Percentiles rank a stretch among this genome's conserved stretches.
phyloP scores from a whole-genome alignment of 2,797 vertebrate genomes.

The Gambusia yucatana region DNA sequence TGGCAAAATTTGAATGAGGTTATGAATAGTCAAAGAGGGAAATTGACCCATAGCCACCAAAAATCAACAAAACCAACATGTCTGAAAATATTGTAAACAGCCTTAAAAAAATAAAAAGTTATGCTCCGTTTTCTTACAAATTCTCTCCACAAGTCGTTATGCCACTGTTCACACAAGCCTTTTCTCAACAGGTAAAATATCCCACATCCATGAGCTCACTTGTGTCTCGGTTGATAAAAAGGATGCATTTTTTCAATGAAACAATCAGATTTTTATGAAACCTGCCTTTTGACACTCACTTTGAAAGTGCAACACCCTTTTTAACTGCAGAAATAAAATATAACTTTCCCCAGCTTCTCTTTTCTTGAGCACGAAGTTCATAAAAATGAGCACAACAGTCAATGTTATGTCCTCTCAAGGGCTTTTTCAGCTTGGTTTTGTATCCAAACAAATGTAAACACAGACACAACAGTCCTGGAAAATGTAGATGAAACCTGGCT shows the following conservation, averaged over 20 bases:
- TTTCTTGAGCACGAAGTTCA: slow-evolving; percentile 43
- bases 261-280: neutral
- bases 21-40: neutral
- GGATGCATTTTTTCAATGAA: slow-evolving; percentile 7
- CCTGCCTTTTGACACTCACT: neutral
- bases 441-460: slow-evolving; percentile 66
- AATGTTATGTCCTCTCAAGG: slow-evolving; percentile 34
- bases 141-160: slow-evolving; percentile 2
- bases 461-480: slow-evolving; percentile 50
- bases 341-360: slow-evolving; percentile 22
- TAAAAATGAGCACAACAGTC: slow-evolving; percentile 44
- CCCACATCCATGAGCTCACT: slow-evolving; percentile 16
- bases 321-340: slow-evolving; percentile 21
- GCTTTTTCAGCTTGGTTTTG: slow-evolving; percentile 44
- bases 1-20: neutral
- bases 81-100: slow-evolving; percentile 67
- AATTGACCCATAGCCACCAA: neutral
- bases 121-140: slow-evolving; percentile 35
- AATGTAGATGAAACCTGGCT: slow-evolving; percentile 56
- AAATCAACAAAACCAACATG: slow-evolving; percentile 44
- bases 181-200: slow-evolving; percentile 14
- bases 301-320: slow-evolving; percentile 16
- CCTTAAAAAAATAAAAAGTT: slow-evolving; percentile 23
- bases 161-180: slow-evolving; percentile 8
- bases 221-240: slow-evolving; percentile 25